A percentile compares a stretch with the other conserved stretches of the same genome.
Evolutionary conservation across 2,797 vertebrate genomes (phyloP).

Genomic region (Cyclopterus lumpus): DNA sequence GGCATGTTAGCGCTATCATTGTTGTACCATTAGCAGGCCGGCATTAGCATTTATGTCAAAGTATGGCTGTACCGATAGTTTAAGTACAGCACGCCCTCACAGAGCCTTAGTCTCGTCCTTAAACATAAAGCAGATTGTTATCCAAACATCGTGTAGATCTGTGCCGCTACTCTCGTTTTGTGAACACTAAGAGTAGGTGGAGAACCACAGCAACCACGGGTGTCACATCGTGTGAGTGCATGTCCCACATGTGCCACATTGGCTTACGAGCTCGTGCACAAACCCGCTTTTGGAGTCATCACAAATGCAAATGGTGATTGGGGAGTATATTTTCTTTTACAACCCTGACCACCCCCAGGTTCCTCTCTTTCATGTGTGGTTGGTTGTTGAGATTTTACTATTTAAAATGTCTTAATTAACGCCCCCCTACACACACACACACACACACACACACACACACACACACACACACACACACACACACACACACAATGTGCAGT

Average conservation of each 20-base stretch:
- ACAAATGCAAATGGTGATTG: conserved; percentile 38
- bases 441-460: conserved; percentile 15
- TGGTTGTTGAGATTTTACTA: conserved; percentile 1
- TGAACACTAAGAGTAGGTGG: not conserved
- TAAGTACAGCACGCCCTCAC: not conserved
- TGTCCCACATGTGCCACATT: conserved; percentile 9
- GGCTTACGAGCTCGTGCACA: not conserved
- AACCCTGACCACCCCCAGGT: not conserved
- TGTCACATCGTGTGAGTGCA: conserved; percentile 10
- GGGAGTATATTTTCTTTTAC: conserved; percentile 24
- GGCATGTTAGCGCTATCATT: not conserved
- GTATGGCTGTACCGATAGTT: not conserved
- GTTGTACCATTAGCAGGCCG: not conserved
- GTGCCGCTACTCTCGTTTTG: not conserved
- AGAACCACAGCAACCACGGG: not conserved
- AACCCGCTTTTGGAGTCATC: conserved; percentile 61
- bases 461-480: not conserved
- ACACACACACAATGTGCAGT: conserved; percentile 2
- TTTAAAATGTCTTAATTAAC: conserved; percentile 44
- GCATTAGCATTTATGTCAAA: not conserved
- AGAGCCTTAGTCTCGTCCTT: not conserved
- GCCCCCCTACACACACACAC: conserved; percentile 1
- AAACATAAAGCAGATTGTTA: not conserved
- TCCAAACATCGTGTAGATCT: not conserved
- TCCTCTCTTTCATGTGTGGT: conserved; percentile 24